phyloP scores from a whole-genome alignment of 2,797 vertebrate species.

The Lepilemur septentrionalis region DNA sequence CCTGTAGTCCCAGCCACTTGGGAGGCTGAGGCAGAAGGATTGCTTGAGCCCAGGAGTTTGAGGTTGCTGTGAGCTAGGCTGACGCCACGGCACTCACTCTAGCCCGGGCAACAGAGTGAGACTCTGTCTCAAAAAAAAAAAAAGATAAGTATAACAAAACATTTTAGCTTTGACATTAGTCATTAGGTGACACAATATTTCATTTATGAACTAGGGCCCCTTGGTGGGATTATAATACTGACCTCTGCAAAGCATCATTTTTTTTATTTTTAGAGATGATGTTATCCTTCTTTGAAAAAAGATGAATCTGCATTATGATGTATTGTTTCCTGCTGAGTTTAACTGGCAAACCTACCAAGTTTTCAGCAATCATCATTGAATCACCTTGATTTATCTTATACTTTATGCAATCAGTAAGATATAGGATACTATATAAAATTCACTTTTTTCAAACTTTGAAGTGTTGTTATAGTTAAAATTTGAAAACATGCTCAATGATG shows the following conservation, averaged over 20 bases:
- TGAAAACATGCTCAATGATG: background rate
- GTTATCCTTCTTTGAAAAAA: background rate
- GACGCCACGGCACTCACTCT: too few relatives aligned
- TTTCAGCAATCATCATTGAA: background rate
- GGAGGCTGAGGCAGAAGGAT: too few relatives aligned
- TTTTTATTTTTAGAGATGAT: background rate
- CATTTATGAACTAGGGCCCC: background rate
- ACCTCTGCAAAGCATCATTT: background rate
- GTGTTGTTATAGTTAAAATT: background rate
- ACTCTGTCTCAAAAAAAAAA: background rate
- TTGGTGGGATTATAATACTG: background rate
- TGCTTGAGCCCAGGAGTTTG: too few relatives aligned
- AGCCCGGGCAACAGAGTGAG: too few relatives aligned
- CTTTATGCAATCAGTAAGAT: background rate
- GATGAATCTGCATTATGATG: background rate
- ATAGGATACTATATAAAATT: background rate
- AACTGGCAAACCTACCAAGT: background rate
- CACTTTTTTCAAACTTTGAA: constrained; percentile 37
- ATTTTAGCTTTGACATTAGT: constrained; percentile 28
- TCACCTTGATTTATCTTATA: background rate
- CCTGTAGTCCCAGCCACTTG: too few relatives aligned
- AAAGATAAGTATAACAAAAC: background rate
- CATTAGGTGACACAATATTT: constrained; percentile 11
- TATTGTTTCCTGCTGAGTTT: background rate
- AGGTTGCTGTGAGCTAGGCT: too few relatives aligned